These are phyloP conservation scores for Rhinogobio ventralis DNA, from an alignment of 2,797 vertebrate species.

Conservation along the genomic window DNA sequence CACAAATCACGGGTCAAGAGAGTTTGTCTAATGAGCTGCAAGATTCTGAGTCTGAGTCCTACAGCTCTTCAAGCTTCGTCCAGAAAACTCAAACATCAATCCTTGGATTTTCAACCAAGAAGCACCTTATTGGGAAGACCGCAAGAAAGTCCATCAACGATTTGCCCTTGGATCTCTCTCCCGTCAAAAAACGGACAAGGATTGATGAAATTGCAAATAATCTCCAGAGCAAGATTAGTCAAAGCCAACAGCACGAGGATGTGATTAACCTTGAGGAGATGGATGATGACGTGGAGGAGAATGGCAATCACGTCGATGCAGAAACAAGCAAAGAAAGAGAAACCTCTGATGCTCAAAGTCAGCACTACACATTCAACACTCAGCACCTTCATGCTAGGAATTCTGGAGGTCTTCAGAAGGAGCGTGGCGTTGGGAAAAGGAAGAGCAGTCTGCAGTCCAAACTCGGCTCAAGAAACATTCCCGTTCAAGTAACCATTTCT, in stretches of 20 bases:
- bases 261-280: conserved; percentile 95
- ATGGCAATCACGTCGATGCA: conserved; percentile 85
- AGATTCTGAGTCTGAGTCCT: conserved; percentile 86
- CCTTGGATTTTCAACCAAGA: conserved; percentile 95
- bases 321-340: conserved; percentile 85
- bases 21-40: conserved; percentile 80
- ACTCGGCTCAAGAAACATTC: conserved; percentile 83
- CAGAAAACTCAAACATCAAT: conserved; percentile 99
- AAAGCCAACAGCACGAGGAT: conserved; percentile 94
- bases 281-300: conserved; percentile 88
- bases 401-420: conserved; percentile 77
- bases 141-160: conserved; percentile 93
- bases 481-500: conserved; percentile 91
- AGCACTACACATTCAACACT: conserved; percentile 81
- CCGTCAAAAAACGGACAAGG: conserved; percentile 96
- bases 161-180: conserved; percentile 94
- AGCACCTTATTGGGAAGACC: conserved; percentile 91
- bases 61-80: conserved; percentile 84
- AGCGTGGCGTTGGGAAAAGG: conserved; percentile 78
- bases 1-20: conserved; percentile 84
- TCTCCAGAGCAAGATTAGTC: conserved; percentile 96
- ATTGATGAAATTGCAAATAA: conserved; percentile 99
- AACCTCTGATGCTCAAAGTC: conserved; percentile 82
- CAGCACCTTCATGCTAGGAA: conserved; percentile 87
- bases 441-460: conserved; percentile 86